Base-by-base conservation (phyloP, 53 echinoderm and acorn worm genomes). In the Holothuria scabra region DNA sequence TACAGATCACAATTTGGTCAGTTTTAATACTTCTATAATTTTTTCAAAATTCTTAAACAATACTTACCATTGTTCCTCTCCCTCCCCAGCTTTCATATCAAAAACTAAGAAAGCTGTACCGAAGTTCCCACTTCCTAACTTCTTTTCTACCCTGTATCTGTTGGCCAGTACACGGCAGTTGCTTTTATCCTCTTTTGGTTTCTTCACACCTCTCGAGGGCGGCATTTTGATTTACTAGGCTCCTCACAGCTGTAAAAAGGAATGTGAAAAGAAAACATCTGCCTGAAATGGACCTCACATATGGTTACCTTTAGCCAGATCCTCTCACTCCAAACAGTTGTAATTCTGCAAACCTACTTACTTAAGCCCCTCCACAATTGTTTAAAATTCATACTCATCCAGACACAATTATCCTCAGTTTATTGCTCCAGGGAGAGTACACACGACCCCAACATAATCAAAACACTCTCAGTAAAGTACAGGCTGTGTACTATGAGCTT, bases 181-280 rank as follows among this genome's bases (percentile, higher is more conserved):
- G 86, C 93, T 97, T 81, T 97, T 97, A 46, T 94, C 97, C 63
- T 94, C 97, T 56, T 97, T 97, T 12, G 92, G 97, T 61, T 97
- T 97, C 90, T 97, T 97, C n/a, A 97, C 92, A 58, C 97, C 97
- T 82, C 97, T 74, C 16, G 93, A 64, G 1, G 97, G 97, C n/a
- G 97, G 97, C 97, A 97, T 97, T n/a, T 91, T 84, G 74, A 46
- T 66, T 9, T 28, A 19, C 57, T 10, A 46, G 30, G 14, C 32
- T 29, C 16, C 26, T 32, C 8, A 70, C 33, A 70, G 18, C 16
- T 70, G 33, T 23, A 41, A 41, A 41, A 6, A 41, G 10, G 41
- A 5, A 41, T 5, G 6, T 41, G 41, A 41, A 41, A 41, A 41
- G 0, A 10, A 5, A 41, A 41, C 6, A 41, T 41, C 41, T 4